Evolutionary conservation across 2,113 vertebrate species (phyloP).

Genomic region (Hippolais icterina): DNA sequence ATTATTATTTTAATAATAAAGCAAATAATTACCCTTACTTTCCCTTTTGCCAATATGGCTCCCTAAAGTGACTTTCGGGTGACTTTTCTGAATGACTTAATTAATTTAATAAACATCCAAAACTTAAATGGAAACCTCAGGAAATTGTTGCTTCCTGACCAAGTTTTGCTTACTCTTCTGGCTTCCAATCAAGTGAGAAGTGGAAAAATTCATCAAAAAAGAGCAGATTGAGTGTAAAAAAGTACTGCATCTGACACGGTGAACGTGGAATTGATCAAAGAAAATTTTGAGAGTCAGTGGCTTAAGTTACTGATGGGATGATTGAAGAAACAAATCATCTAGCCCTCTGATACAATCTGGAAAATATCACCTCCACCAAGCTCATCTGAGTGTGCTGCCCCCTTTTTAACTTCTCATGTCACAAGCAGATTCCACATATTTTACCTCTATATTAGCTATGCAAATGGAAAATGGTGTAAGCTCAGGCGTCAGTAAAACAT

Average conservation of each 20-base stretch:
- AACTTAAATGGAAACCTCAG: neutral
- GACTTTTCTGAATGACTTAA: neutral
- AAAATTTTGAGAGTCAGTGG: neutral
- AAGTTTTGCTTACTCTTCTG: neutral
- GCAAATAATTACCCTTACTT: neutral
- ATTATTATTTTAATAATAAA: neutral
- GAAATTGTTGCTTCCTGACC: neutral
- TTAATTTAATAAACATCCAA: neutral
- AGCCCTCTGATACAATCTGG: neutral
- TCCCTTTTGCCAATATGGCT: neutral
- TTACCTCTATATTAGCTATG: neutral
- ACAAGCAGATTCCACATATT: neutral
- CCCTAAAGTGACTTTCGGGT: neutral
- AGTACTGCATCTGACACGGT: fast-evolving
- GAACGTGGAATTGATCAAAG: neutral
- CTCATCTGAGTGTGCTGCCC: neutral
- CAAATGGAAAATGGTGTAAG: neutral
- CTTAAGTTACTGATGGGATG: neutral
- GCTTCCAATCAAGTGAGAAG: neutral
- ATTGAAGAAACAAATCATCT: neutral
- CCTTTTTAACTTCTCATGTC: neutral
- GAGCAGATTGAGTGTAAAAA: neutral
- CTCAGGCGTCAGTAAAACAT: neutral
- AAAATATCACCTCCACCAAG: neutral
- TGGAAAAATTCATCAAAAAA: neutral